Percentiles rank a stretch among this genome's conserved stretches.
phyloP scores from a whole-genome alignment of 2,888 invertebrate species.

The Eudasyphora cyanicolor region DNA sequence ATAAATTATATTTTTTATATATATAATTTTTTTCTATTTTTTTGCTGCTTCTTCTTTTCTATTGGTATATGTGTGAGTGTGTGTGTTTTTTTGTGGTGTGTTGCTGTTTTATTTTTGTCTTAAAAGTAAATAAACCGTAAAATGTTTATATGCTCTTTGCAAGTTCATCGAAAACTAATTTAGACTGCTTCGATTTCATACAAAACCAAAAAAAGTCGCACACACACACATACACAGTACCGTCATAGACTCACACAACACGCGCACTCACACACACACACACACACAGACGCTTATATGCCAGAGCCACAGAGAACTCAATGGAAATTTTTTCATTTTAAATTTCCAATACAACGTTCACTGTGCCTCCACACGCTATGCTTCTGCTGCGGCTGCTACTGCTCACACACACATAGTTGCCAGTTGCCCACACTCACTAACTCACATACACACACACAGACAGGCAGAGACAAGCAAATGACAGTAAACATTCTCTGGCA shows the following conservation, averaged over 20 bases:
- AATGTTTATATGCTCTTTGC: constrained; percentile 75
- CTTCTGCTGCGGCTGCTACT: no score
- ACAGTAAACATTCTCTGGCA: constrained; percentile 9
- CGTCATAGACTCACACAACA: neutral
- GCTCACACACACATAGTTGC: neutral
- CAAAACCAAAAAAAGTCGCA: constrained; percentile 66
- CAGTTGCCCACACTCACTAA: neutral
- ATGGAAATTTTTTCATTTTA: constrained; percentile 69
- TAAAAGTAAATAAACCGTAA: constrained; percentile 63
- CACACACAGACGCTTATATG: neutral
- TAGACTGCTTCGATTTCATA: constrained; percentile 76
- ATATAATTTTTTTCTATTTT: no score
- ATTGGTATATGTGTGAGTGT: neutral
- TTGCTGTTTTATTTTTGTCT: constrained; percentile 37
- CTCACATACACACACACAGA: neutral
- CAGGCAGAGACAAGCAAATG: neutral
- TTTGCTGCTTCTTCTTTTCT: constrained; percentile 19
- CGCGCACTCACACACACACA: constrained; percentile 1
- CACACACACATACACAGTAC: constrained; percentile 8
- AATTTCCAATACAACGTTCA: constrained; percentile 53
- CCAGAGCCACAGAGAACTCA: constrained; percentile 68
- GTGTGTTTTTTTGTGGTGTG: neutral
- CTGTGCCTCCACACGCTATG: constrained; percentile 2
- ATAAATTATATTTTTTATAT: constrained; percentile 12
- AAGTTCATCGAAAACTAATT: constrained; percentile 80